Conservation (phyloP, 1,140 invertebrate genomes). For the Globodera ellingtonae region DNA sequence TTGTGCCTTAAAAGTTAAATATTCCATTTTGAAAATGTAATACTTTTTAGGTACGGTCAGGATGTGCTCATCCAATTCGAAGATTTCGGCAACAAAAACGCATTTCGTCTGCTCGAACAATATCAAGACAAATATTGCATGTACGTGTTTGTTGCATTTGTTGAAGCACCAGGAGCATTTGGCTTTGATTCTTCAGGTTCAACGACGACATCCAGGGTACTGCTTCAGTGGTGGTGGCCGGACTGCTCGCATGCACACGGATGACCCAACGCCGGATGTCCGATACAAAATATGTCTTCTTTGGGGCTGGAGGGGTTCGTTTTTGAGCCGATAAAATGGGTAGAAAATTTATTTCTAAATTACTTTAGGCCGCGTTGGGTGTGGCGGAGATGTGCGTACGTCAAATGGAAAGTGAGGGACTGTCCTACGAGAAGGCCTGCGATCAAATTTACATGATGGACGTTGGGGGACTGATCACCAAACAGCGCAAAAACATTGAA, state of each 20-base stretch:
- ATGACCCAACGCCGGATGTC: constrained; percentile 78
- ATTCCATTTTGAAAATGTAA: not conserved
- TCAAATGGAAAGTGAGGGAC: constrained; percentile 72
- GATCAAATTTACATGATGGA: constrained; percentile 77
- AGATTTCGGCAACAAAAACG: constrained; percentile 92
- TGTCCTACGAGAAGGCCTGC: constrained; percentile 71
- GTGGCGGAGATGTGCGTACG: constrained; percentile 74
- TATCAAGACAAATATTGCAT: constrained; percentile 85
- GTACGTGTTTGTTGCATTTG: not conserved
- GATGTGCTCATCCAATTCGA: constrained; percentile 78
- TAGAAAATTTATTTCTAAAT: not conserved
- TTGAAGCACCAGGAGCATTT: not conserved
- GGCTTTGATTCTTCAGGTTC: constrained; percentile 69
- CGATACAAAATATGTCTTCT: constrained; percentile 83
- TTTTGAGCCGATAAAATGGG: constrained; percentile 19
- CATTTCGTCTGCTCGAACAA: constrained; percentile 84
- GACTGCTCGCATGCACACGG: constrained; percentile 79
- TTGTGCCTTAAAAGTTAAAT: not conserved
- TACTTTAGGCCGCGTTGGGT: constrained; percentile 67
- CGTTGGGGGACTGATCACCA: constrained; percentile 67
- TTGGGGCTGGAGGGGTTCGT: constrained; percentile 78
- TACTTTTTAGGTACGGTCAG: constrained; percentile 31
- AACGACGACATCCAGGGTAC: constrained; percentile 97
- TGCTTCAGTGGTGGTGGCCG: constrained; percentile 86
- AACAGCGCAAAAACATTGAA: constrained; percentile 40